Evolutionary conservation across 2,888 invertebrate genomes (phyloP).

Genomic region (Mimumesa dahlbomi): DNA sequence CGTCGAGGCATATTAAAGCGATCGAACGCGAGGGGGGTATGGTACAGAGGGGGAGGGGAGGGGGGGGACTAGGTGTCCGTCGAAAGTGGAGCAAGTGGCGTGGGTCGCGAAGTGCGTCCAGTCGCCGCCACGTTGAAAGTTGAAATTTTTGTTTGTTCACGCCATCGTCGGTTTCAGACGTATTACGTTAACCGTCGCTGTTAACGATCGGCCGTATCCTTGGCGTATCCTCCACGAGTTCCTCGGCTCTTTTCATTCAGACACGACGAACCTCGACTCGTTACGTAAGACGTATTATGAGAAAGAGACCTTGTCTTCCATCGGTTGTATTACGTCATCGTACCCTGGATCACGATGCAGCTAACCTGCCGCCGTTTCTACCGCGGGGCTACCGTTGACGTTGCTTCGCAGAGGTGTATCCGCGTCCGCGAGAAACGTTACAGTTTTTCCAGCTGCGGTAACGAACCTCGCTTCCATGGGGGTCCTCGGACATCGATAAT

Average conservation of each 20-base stretch:
- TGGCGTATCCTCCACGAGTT: conserved; percentile 6
- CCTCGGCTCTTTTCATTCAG: conserved; percentile 41
- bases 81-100: too few relatives aligned
- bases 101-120: too few relatives aligned
- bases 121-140: too few relatives aligned
- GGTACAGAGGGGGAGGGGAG: too few relatives aligned
- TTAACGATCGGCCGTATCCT: conserved; percentile 16
- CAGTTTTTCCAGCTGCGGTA: too few relatives aligned
- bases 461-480: too few relatives aligned
- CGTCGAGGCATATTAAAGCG: too few relatives aligned
- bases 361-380: conserved; percentile 14
- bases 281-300: conserved; percentile 61
- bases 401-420: too few relatives aligned
- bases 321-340: conserved; percentile 53
- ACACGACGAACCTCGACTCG: conserved; percentile 35
- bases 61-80: too few relatives aligned
- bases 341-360: conserved; percentile 29
- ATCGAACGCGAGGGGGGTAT: too few relatives aligned
- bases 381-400: conserved; percentile 1
- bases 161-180: background rate
- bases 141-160: background rate
- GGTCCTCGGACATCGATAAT: too few relatives aligned
- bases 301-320: conserved; percentile 65
- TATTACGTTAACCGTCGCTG: background rate
- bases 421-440: too few relatives aligned